Base-by-base conservation (phyloP, 1,140 invertebrate species). In the Melitaea cinxia region DNA sequence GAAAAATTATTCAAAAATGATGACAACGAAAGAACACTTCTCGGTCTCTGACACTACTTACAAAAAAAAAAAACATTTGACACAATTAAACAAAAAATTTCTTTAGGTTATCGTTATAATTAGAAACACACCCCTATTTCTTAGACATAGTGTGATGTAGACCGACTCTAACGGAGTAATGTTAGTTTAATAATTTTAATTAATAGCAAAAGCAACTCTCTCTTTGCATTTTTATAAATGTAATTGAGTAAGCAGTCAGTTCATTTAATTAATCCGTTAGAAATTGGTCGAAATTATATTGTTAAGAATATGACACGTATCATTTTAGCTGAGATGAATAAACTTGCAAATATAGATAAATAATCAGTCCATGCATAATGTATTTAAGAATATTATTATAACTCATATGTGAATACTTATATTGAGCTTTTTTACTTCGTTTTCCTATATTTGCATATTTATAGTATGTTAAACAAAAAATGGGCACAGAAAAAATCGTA, bases 131-230 rank as follows among this genome's bases (percentile, higher is more conserved):
- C 2, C 67, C 67, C 67, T 69, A 45, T 45, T 4, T 37, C 26
- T 42, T 35, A 42, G n/a, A 50, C 24, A 49, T 62, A 62, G 33
- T 45, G 58, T 61, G 68, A 70, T 53, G 42, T 62, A 65, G 54
- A 52, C 54, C 45, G 62, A 49, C 53, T 21, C 64, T 70, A 78
- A 75, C 75, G 65, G 70, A 69, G 68, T 65, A 59, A 65, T 65
- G 65, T 74, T 77, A 80, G 72, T 73, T 76, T 76, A 63, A 78
- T 76, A 68, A 73, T 70, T 72, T 73, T 65, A 66, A 66, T 66
- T 62, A 63, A 62, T 60, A 71, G 60, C 52, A 45, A 52, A 28
- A 66, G 33, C 49, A 53, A 63, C 76, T 80, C 75, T 80, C 75
- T 74, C 72, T 55, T 37, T 59, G 39, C n/a, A 54, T 59, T 59